A percentile compares a stretch with the other conserved stretches of the same genome.
Evolutionary conservation across 2,113 vertebrate species (phyloP).

Genomic region (Ia io): DNA sequence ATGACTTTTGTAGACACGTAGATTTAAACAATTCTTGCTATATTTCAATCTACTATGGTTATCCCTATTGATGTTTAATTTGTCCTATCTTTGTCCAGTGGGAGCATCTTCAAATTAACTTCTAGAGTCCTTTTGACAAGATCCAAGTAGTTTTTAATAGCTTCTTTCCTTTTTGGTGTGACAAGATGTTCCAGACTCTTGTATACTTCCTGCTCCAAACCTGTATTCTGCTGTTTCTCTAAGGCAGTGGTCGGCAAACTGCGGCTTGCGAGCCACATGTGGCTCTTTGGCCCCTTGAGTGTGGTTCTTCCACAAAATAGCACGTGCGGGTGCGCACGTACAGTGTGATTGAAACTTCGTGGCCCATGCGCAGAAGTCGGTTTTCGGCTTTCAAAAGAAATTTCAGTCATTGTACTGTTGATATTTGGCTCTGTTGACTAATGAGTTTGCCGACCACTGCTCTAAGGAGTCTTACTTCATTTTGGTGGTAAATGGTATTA

Average conservation of each 20-base stretch:
- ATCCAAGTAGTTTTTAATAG: constrained; percentile 3
- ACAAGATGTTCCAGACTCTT: background rate
- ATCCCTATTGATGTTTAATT: background rate
- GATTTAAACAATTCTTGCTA: background rate
- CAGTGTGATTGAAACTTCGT: too few species aligned
- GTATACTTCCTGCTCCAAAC: background rate
- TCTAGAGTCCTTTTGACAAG: background rate
- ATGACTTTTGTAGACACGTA: background rate
- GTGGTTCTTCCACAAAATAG: too few species aligned
- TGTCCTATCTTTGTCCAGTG: background rate
- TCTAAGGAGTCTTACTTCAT: background rate
- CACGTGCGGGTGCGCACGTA: too few species aligned
- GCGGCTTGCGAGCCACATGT: too few species aligned
- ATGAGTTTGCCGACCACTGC: too few species aligned
- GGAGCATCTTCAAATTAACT: background rate
- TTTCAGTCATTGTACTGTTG: too few species aligned
- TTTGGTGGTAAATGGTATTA: background rate
- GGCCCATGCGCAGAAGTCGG: too few species aligned
- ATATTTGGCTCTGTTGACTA: too few species aligned
- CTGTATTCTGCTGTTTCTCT: background rate
- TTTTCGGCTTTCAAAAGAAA: too few species aligned
- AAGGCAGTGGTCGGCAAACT: background rate
- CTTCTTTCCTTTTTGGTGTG: background rate
- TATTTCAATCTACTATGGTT: background rate
- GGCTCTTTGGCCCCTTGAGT: too few species aligned